Evolutionary conservation across 2,113 vertebrate species (phyloP).

Genomic region (Abramis brama): DNA sequence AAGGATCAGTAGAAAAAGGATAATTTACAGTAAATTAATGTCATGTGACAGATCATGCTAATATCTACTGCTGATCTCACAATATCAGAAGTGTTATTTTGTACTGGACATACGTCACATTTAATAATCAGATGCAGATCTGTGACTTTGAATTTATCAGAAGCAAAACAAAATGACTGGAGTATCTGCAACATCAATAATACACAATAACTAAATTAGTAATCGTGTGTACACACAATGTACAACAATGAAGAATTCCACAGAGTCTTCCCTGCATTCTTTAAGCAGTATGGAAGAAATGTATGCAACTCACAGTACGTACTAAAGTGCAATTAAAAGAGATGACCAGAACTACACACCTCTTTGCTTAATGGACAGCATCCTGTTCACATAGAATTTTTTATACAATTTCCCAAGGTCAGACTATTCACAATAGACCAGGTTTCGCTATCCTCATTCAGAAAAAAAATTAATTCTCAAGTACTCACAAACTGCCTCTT

Average conservation of each 20-base stretch:
- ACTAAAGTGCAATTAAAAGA: neutral
- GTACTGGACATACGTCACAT: neutral
- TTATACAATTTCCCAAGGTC: neutral
- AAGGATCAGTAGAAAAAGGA: no score
- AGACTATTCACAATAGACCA: neutral
- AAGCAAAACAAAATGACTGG: neutral
- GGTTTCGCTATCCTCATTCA: neutral
- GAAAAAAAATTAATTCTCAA: neutral
- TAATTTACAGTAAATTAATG: no score
- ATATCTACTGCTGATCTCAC: neutral
- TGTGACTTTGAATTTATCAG: neutral
- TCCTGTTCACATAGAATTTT: neutral
- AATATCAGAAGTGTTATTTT: neutral
- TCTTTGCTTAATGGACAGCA: constrained; percentile 10
- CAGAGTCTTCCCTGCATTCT: neutral
- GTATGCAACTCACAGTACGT: neutral
- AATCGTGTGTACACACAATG: no score
- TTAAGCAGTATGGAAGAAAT: neutral
- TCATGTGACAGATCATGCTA: no score
- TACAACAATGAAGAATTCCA: neutral
- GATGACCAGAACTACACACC: neutral
- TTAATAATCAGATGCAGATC: neutral
- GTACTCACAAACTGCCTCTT: constrained; percentile 98
- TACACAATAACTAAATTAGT: neutral
- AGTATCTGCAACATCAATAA: neutral